phyloP scores from a whole-genome alignment of 1,140 invertebrate genomes.

The Agraylea sexmaculata region DNA sequence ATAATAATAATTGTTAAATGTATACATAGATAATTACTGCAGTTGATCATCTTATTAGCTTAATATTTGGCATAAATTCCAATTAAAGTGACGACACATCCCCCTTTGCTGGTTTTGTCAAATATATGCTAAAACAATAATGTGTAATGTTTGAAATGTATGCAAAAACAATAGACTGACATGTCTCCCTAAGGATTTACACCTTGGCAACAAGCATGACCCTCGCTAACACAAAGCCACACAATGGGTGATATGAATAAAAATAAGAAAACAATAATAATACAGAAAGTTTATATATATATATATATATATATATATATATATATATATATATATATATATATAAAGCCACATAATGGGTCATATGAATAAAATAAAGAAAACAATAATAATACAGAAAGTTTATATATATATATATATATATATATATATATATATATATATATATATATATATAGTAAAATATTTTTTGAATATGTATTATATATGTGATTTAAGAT shows the following conservation, averaged over 20 bases:
- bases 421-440: conserved; percentile 1
- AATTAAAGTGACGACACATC: too few relatives aligned
- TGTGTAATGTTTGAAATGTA: conserved; percentile 23
- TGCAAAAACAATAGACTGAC: conserved; percentile 22
- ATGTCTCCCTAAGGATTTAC: conserved; percentile 7
- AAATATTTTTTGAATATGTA: conserved; percentile 1
- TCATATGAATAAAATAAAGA: not conserved
- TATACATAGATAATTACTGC: too few relatives aligned
- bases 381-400: not conserved
- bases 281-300: not conserved
- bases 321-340: too few relatives aligned
- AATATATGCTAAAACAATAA: conserved; percentile 23
- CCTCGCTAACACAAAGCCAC: too few relatives aligned
- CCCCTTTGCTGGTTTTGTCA: too few relatives aligned
- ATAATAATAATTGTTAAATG: too few relatives aligned
- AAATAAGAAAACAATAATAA: not conserved
- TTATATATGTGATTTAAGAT: too few relatives aligned
- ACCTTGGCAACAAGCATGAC: too few relatives aligned
- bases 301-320: too few relatives aligned
- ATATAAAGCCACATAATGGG: too few relatives aligned
- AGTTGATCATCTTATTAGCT: too few relatives aligned
- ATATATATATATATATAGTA: conserved; percentile 4
- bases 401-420: not conserved
- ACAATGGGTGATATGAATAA: not conserved
- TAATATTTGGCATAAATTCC: too few relatives aligned